A percentile compares a stretch with the other conserved stretches of the same genome.
phyloP scores from a whole-genome alignment of 2,113 vertebrate species.

The Coturnix japonica region DNA sequence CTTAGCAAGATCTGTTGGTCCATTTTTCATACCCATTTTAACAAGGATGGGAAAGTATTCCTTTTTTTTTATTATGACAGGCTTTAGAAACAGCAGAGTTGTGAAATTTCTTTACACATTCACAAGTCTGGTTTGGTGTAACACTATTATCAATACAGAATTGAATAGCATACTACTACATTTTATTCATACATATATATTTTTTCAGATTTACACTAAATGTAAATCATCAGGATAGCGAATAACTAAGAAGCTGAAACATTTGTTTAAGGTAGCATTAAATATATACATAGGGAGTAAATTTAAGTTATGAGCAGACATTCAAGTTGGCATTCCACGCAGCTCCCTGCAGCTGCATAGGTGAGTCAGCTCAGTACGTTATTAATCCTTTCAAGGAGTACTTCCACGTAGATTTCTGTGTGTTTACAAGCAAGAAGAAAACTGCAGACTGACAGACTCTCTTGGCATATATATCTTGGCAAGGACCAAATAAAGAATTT shows the following conservation, averaged over 20 bases:
- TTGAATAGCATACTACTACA: background rate
- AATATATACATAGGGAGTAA: conserved; percentile 16
- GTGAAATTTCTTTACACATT: background rate
- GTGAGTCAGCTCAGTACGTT: background rate
- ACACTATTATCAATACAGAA: background rate
- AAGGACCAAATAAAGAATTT: background rate
- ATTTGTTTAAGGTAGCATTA: conserved; percentile 11
- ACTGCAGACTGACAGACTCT: background rate
- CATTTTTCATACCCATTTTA: background rate
- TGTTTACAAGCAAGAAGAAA: conserved; percentile 20
- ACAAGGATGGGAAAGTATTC: background rate
- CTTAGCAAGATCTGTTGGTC: background rate
- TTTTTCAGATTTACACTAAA: conserved; percentile 10
- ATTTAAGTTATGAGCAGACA: conserved; percentile 14
- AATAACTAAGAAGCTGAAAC: conserved; percentile 28
- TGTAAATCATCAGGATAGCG: background rate
- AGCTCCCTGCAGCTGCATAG: background rate
- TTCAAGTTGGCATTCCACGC: background rate
- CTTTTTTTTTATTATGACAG: background rate
- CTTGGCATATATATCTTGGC: background rate
- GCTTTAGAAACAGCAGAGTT: background rate
- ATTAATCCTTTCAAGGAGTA: conserved; percentile 27
- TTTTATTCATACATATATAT: background rate
- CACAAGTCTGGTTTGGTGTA: background rate
- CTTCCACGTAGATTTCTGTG: conserved; percentile 19